phyloP scores from a whole-genome alignment of 2,113 vertebrate genomes.

The Thalassarche chlororhynchos region DNA sequence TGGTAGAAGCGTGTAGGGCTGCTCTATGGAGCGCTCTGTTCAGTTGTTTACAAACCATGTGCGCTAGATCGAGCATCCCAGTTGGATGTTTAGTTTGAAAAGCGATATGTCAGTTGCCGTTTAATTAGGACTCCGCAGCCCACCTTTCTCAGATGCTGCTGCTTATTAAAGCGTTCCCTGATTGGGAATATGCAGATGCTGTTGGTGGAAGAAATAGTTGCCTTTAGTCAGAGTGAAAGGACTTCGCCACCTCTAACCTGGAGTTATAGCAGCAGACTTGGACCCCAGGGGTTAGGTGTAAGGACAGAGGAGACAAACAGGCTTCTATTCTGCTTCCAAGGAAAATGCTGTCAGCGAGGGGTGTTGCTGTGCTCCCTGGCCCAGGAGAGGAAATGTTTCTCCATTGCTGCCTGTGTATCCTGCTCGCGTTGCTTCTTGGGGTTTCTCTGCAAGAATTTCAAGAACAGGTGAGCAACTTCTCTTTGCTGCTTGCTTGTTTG shows the following conservation, averaged over 20 bases:
- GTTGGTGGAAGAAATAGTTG: background rate
- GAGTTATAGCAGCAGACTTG: background rate
- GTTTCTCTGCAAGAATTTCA: background rate
- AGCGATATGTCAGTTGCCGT: background rate
- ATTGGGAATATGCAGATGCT: slow-evolving; percentile 3
- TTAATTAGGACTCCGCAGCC: slow-evolving; percentile 36
- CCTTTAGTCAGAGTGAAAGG: background rate
- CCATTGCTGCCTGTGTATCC: background rate
- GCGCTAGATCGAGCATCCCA: slow-evolving; percentile 8
- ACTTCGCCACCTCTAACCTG: background rate
- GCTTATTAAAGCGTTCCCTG: background rate
- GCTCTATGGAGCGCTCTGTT: slow-evolving; percentile 7
- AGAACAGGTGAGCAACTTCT: background rate
- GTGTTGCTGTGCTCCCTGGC: background rate
- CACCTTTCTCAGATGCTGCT: slow-evolving; percentile 9
- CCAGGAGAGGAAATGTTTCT: background rate
- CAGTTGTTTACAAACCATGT: slow-evolving; percentile 10
- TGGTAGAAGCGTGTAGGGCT: background rate
- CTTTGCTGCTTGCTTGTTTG: background rate
- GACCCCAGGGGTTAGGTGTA: background rate
- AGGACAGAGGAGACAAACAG: slow-evolving; percentile 4
- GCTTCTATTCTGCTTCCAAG: slow-evolving; percentile 6
- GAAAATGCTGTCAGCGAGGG: background rate
- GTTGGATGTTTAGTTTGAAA: slow-evolving; percentile 48
- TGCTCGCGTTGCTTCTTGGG: background rate